Evolutionary conservation across 2,797 vertebrate species (phyloP).

Genomic region (Aldrovandia affinis): DNA sequence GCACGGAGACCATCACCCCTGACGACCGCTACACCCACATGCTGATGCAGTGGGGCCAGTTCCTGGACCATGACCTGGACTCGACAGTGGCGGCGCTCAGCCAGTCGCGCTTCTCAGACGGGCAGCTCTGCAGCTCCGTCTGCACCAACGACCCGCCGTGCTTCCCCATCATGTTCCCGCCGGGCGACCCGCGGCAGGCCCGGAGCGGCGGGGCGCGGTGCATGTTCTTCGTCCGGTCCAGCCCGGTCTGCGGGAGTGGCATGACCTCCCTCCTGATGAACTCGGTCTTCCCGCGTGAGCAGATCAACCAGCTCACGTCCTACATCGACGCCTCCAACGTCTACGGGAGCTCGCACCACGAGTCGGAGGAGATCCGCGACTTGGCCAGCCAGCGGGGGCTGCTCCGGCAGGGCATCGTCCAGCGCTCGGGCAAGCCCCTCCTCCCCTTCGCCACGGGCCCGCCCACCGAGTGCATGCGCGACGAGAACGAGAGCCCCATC

Average conservation of each 20-base stretch:
- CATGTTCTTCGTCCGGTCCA: slow-evolving; percentile 97
- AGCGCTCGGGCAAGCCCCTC: slow-evolving; percentile 92
- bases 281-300: slow-evolving; percentile 94
- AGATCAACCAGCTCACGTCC: slow-evolving; percentile 97
- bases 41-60: slow-evolving; percentile 99
- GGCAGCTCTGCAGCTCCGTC: slow-evolving; percentile 86
- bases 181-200: slow-evolving; percentile 84
- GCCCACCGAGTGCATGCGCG: slow-evolving; percentile 95
- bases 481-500: slow-evolving; percentile 96
- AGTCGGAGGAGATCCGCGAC: slow-evolving; percentile 88
- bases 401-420: slow-evolving; percentile 92
- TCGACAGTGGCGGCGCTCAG: slow-evolving; percentile 92
- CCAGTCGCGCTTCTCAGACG: slow-evolving; percentile 94
- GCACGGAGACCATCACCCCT: slow-evolving; percentile 88
- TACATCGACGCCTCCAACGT: slow-evolving; percentile 96
- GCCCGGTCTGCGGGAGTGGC: slow-evolving; percentile 94
- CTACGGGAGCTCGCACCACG: slow-evolving; percentile 89
- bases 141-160: slow-evolving; percentile 95
- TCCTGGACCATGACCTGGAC: slow-evolving; percentile 95
- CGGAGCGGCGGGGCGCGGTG: slow-evolving; percentile 84
- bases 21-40: slow-evolving; percentile 94
- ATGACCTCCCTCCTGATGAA: slow-evolving; percentile 99
- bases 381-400: slow-evolving; percentile 94
- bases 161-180: slow-evolving; percentile 91
- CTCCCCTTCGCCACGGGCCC: slow-evolving; percentile 94